Base-by-base conservation (phyloP, 2,113 vertebrate species). In the Gymnogyps californianus region DNA sequence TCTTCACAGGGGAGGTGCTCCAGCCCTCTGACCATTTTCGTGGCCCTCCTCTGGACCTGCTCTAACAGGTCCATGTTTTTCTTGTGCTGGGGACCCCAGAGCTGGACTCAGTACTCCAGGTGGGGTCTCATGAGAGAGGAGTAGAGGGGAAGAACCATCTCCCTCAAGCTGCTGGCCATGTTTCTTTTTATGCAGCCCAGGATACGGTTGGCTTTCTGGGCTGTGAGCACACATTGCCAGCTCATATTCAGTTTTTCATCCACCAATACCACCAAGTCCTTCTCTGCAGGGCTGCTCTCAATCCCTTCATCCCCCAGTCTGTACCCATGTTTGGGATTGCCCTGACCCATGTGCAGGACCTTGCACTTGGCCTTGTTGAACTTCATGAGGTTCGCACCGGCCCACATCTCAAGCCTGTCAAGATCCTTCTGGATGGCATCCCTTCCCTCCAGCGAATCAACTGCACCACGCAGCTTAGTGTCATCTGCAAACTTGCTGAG, bases 161-260 rank as follows among this genome's bases (percentile, higher is more conserved):
- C 40, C 28, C 47, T 46, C 2, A 1, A 54, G 21, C 26, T 64
- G n/a, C 52, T 72, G 51, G n/a, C 26, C 61, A 61, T 0, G 0
- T 25, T 75, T 13, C 18, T 40, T 51, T n/a, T 28, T 13, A 61
- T 34, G 16, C 34, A 58, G 52, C 49, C 31, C 31, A 42, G 62
- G 40, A 25, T n/a, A 5, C 1, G 0, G 4, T 32, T 47, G 34
- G 20, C 25, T 31, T 83, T 52, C 36, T 72, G 74, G 51, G n/a
- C 74, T 40, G 8, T 2, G 11, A 55, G 18, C 1, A 1, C 28
- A 47, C 14, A 16, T 10, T 59, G 22, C 21, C 2, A 3, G 62
- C 2, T 64, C 13, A 5, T 51, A 13, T 25, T 17, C 58, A 77
- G 7, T 16, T 77, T 64, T 22, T 32, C 62, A 20, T 47, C 19